These are phyloP conservation scores for Datnioides undecimradiatus DNA, from an alignment of 2,113 vertebrate genomes.

Conservation along the genomic window DNA sequence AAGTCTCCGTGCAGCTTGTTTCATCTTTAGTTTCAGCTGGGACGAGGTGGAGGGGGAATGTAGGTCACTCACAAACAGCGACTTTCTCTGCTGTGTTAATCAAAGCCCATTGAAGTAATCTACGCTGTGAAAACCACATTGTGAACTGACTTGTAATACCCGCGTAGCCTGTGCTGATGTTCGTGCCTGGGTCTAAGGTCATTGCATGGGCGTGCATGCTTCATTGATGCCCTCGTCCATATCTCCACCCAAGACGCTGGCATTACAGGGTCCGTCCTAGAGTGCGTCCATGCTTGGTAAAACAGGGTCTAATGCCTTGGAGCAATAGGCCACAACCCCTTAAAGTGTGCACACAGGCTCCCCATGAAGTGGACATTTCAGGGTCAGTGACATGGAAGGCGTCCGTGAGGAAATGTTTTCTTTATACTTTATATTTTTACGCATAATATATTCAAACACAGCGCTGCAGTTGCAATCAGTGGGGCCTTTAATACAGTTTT, in stretches of 20 bases:
- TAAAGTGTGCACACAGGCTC: conserved; percentile 24
- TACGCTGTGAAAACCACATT: conserved; percentile 4
- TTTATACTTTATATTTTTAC: not conserved
- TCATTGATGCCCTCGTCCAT: conserved; percentile 31
- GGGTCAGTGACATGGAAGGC: conserved; percentile 49
- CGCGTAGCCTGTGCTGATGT: not conserved
- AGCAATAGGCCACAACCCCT: conserved; percentile 70
- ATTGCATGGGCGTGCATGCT: conserved; percentile 28
- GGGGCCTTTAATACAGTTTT: not conserved
- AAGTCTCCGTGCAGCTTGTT: not conserved
- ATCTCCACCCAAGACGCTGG: conserved; percentile 41
- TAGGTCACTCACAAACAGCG: not conserved
- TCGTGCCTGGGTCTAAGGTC: conserved; percentile 36
- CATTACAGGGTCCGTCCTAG: conserved; percentile 57
- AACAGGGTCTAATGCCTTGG: conserved; percentile 57
- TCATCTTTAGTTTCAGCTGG: not conserved
- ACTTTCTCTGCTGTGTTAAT: conserved; percentile 5
- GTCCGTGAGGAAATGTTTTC: conserved; percentile 11
- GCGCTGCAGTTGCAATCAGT: not conserved
- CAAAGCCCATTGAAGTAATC: conserved; percentile 25
- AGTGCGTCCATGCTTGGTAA: conserved; percentile 53
- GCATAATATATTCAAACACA: not conserved
- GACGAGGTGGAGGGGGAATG: conserved; percentile 9
- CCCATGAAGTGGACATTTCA: conserved; percentile 60
- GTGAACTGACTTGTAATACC: not conserved